Evolutionary conservation across 2,797 vertebrate species (phyloP).

Genomic region (Darevskia nairensis): DNA sequence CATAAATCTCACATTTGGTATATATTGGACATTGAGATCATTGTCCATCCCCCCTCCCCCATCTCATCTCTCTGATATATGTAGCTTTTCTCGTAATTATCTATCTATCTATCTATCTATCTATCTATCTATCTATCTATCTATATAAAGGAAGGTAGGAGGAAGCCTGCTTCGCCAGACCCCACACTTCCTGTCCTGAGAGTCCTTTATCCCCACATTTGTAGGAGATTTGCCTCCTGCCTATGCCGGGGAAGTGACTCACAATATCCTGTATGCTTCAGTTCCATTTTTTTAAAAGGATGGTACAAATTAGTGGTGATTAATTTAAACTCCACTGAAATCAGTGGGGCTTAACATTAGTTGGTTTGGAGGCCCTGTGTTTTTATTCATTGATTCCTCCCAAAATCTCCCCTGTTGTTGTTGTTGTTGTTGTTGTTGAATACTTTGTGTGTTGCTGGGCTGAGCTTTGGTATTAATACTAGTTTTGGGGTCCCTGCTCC

Average conservation of each 20-base stretch:
- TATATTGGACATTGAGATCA: not conserved
- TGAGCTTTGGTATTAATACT: conserved; percentile 4
- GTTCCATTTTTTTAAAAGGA: not conserved
- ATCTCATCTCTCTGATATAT: not conserved
- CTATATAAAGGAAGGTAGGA: not conserved
- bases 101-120: too few species aligned
- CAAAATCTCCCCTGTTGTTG: not conserved
- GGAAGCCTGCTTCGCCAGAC: too few species aligned
- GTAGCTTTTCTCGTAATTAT: not conserved
- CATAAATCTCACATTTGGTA: not conserved
- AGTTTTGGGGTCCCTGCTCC: not conserved
- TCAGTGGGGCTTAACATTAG: not conserved
- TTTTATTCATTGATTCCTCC: not conserved
- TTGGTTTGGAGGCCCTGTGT: not conserved
- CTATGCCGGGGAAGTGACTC: too few species aligned
- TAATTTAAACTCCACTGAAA: not conserved
- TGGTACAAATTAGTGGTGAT: not conserved
- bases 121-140: too few species aligned
- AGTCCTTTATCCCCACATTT: not conserved
- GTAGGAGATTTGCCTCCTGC: not conserved
- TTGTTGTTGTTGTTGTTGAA: not conserved
- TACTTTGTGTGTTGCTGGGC: not conserved
- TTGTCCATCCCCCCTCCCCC: not conserved
- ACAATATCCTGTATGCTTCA: not conserved
- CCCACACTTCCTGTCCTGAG: not conserved